Conservation (phyloP, 2,888 invertebrate genomes). For the Drosophila kuntzei region DNA sequence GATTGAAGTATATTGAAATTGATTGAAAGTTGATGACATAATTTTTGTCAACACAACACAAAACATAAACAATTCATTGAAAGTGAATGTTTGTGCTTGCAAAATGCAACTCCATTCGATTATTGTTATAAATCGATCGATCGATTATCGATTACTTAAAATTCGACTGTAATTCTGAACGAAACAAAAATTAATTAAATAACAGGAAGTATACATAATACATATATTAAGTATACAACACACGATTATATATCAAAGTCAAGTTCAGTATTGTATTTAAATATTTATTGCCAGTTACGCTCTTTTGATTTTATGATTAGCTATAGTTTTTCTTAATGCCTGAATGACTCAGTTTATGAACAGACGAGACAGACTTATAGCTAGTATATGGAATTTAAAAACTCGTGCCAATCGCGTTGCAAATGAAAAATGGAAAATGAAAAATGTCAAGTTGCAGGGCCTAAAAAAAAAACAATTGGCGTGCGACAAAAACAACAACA, state of each 20-base stretch:
- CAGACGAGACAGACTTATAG: neutral
- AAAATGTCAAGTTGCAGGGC: slow-evolving; percentile 13
- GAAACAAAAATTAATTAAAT: slow-evolving; percentile 1
- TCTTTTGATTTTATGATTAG: slow-evolving; percentile 25
- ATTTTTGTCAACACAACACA: slow-evolving; percentile 43
- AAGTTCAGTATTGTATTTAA: slow-evolving; percentile 24
- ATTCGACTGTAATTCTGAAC: slow-evolving; percentile 1
- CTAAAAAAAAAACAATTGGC: slow-evolving; percentile 19
- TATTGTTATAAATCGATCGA: neutral
- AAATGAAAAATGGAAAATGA: too few relatives aligned
- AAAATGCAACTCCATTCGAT: slow-evolving; percentile 16
- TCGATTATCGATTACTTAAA: too few relatives aligned
- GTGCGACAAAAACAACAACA: slow-evolving; percentile 17
- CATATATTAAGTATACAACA: neutral
- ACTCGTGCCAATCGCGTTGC: slow-evolving; percentile 9
- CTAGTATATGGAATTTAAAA: neutral
- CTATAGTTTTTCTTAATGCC: slow-evolving; percentile 19
- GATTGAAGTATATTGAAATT: slow-evolving; percentile 68
- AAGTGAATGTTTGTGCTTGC: slow-evolving; percentile 28
- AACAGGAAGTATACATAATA: slow-evolving; percentile 14
- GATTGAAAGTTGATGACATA: slow-evolving; percentile 61
- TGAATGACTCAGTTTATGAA: slow-evolving; percentile 20
- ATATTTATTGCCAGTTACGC: slow-evolving; percentile 25
- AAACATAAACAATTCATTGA: slow-evolving; percentile 17
- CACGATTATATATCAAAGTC: slow-evolving; percentile 7